Evolutionary conservation across 1,140 invertebrate species (phyloP).

Genomic region (Doryteuthis pealeii): DNA sequence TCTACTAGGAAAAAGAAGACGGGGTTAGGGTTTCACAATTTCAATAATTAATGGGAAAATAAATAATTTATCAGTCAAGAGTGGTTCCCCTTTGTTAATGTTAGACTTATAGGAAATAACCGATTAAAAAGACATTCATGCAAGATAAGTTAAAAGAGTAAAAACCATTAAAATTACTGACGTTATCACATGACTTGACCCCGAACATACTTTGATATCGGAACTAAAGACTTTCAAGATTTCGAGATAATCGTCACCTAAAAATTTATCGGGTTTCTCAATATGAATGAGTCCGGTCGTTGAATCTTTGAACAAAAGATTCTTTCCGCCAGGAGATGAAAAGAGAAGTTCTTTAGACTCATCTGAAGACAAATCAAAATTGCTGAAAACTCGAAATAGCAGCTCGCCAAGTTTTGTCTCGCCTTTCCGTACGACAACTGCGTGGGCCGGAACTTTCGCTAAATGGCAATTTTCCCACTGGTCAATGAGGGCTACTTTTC

Average conservation of each 20-base stretch:
- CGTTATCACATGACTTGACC: too few species aligned
- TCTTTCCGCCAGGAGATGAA: slow-evolving; percentile 30
- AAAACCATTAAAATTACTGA: too few species aligned
- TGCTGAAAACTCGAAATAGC: slow-evolving; percentile 19
- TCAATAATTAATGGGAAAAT: too few species aligned
- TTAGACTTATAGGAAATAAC: too few species aligned
- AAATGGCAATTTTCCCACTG: slow-evolving; percentile 83
- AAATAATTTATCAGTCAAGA: too few species aligned
- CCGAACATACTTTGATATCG: background rate
- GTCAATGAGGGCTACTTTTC: slow-evolving; percentile 69
- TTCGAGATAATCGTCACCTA: slow-evolving; percentile 21
- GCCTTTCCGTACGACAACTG: slow-evolving; percentile 81
- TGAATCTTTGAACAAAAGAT: slow-evolving; percentile 48
- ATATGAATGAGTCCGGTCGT: slow-evolving; percentile 35
- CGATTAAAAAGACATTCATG: too few species aligned
- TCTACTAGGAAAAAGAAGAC: too few species aligned
- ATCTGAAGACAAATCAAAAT: slow-evolving; percentile 21
- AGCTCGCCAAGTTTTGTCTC: slow-evolving; percentile 60
- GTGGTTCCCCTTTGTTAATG: too few species aligned
- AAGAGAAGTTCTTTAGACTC: slow-evolving; percentile 26
- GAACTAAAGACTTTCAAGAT: slow-evolving; percentile 2
- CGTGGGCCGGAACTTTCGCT: slow-evolving; percentile 86
- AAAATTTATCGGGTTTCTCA: slow-evolving; percentile 27
- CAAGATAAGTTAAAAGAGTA: too few species aligned
- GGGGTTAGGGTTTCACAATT: too few species aligned